Evolutionary conservation across 2,888 invertebrate species (phyloP).

Genomic region (Archaeoteleia sp.): DNA sequence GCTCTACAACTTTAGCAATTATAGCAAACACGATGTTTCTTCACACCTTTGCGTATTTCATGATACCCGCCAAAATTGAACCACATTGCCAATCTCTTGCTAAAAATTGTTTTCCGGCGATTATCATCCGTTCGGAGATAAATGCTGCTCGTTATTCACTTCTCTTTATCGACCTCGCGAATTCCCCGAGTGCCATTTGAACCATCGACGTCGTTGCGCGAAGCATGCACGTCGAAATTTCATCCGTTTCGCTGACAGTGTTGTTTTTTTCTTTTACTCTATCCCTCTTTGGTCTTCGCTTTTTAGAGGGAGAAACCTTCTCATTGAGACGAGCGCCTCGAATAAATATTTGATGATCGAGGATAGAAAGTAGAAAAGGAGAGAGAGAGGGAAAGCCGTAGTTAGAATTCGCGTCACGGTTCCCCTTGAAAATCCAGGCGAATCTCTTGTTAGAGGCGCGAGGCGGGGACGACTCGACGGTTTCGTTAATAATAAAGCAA

Average conservation of each 20-base stretch:
- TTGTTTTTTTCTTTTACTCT: no score
- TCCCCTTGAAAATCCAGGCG: slow-evolving; percentile 32
- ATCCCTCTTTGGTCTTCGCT: no score
- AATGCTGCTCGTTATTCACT: slow-evolving; percentile 16
- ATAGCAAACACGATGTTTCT: no score
- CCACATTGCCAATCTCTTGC: no score
- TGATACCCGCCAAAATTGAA: no score
- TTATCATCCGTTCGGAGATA: slow-evolving; percentile 19
- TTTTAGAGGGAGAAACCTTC: no score
- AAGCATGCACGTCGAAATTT: background rate
- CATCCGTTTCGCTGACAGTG: background rate
- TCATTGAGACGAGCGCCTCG: slow-evolving; percentile 36
- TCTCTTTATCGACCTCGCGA: slow-evolving; percentile 16
- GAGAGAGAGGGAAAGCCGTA: slow-evolving; percentile 18
- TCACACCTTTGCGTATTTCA: no score
- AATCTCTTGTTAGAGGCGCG: slow-evolving; percentile 22
- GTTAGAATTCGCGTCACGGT: slow-evolving; percentile 48
- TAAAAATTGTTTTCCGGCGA: background rate
- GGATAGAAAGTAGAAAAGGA: slow-evolving; percentile 6
- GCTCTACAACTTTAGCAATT: no score
- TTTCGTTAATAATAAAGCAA: slow-evolving; percentile 42
- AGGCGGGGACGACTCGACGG: slow-evolving; percentile 10
- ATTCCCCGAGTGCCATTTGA: slow-evolving; percentile 3
- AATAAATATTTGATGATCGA: slow-evolving; percentile 48
- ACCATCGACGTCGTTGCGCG: no score